Evolutionary conservation across 2,113 vertebrate genomes (phyloP), one percentile per base, ranked within the genome.

Genomic region (Podiceps cristatus): DNA sequence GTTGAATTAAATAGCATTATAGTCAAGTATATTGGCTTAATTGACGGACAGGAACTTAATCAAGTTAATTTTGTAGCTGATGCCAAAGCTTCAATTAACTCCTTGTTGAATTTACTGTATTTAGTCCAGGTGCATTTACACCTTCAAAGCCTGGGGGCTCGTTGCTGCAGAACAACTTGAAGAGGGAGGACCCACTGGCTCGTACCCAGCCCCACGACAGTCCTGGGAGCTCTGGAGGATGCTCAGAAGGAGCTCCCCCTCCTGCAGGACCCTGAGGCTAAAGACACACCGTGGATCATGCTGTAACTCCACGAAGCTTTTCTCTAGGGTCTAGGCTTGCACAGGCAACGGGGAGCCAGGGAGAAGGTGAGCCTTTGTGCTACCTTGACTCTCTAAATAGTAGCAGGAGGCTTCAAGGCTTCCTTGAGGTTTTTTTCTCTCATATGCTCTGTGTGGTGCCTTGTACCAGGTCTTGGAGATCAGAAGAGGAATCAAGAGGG

Each of bases 41-140:
- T 98, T 98, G 98, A 98, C 7, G 85, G 97, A 79, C 97, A 91
- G 96, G 95, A 96, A 96, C 97, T 98, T 97, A 97, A 98, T 98
- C 79, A 80, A 50, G 89, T 86, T 98, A 98, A 98, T 98, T 98
- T 93, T 79, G 37, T 28, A 85, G 92, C 40, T 35, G 81, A 68
- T 47, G 77, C 60, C 45, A 86, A 94, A 93, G 86, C 66, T 94
- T 86, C 88, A 73, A 80, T 98, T 98, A 97, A 97, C 97, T 94
- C 98, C 77, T 97, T 85, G 82, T n/a, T 86, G 97, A 62, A 81
- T 93, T 13, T 9, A 18, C 24, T 1, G 52, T 50, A 80, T 67
- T 91, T 23, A 40, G 52, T 49, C 63, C 89, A 81, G 49, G 37
- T 7, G 58, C 60, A 63, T 79, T 60, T 52, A 19, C 9, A 42